A percentile compares a stretch with the other conserved stretches of the same genome.
Conservation (phyloP, 2,113 vertebrate genomes). For the Nyctibius bracteatus region DNA sequence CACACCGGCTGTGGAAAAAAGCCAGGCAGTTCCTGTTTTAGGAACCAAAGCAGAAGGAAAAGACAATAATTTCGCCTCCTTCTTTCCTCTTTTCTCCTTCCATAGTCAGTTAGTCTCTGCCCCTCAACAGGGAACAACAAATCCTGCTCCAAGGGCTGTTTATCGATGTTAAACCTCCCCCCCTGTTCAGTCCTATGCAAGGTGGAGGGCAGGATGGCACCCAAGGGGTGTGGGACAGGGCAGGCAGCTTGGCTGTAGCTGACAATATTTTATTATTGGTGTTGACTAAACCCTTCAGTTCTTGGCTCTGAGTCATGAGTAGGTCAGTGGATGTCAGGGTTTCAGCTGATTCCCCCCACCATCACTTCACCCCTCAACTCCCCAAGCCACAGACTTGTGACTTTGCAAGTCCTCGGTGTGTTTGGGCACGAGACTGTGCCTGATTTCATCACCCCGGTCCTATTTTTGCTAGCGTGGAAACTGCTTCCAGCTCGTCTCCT, state of each 20-base stretch:
- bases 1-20: too few species aligned
- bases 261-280: fast-evolving
- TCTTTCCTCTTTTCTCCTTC: not conserved
- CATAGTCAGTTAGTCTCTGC: not conserved
- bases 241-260: not conserved
- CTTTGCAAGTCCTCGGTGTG: fast-evolving
- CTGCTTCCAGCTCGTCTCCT: not conserved
- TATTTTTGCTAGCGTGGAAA: not conserved
- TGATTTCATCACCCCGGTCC: not conserved
- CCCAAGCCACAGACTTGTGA: not conserved
- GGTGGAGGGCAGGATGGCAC: not conserved
- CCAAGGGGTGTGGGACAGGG: not conserved
- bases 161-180: too few species aligned
- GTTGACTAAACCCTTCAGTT: fast-evolving
- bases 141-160: not conserved
- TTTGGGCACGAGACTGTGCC: not conserved
- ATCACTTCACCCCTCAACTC: not conserved
- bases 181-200: not conserved
- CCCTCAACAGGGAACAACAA: not conserved
- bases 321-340: not conserved
- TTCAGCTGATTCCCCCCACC: not conserved
- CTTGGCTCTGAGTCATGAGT: not conserved
- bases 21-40: not conserved
- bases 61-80: not conserved
- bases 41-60: not conserved